Evolutionary conservation across 2,888 invertebrate species (phyloP), one percentile per base, ranked within the genome.

Genomic region (Celastrina argiolus): DNA sequence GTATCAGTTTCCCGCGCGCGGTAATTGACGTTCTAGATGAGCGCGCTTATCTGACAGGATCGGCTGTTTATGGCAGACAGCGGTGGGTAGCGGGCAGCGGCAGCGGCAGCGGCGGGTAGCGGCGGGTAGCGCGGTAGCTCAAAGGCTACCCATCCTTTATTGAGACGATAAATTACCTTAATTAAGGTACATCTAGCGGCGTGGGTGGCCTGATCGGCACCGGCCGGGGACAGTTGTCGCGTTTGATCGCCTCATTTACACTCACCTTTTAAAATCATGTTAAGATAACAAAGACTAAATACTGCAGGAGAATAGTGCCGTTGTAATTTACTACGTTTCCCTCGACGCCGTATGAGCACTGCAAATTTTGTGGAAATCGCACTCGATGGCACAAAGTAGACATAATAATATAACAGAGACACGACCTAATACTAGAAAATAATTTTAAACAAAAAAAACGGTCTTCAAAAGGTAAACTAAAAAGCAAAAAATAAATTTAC

Each of bases 81-180:
- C 73, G 87, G 83, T 88, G 22, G 14, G 51, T 10, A 12, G 71
- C 73, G 87, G 83, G 88, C 88, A 88, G 85, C 81, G 77, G 85
- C 81, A 76, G n/a, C n/a, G 75, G 70, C 70, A 68, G 69, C 71
- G 71, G 72, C 71, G 66, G 66, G 69, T 69, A 31, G 71, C 72
- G 78, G 76, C 18, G 88, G 83, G 88, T 88, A 89, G 84, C 82
- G 78, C 90, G 81, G 90, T 88, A 90, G 90, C 89, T 78, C 77
- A 72, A 76, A 82, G 84, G 80, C 51, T 51, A 51, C 51, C 51
- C 51, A 26, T 51, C 51, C 83, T 83, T 85, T 84, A 87, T 87
- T 88, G 88, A 88, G 85, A 83, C 89, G 83, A 89, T 90, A 90
- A 90, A 90, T 89, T 89, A 90, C 84, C 84, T 88, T 90, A 90